phyloP scores from a whole-genome alignment of 2,113 vertebrate genomes.

The Naja naja region DNA sequence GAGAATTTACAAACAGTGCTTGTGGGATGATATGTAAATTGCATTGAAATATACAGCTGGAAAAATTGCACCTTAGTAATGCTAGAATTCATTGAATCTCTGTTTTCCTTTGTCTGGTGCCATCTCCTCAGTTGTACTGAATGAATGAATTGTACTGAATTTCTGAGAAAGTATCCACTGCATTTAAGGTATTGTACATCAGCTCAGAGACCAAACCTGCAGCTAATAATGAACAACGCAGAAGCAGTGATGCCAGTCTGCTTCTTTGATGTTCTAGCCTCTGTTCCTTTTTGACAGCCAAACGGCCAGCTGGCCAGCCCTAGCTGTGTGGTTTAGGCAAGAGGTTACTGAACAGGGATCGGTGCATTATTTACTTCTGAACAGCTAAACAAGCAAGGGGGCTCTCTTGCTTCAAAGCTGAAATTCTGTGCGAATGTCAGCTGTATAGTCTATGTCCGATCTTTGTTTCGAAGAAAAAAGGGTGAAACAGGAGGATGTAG shows the following conservation, averaged over 20 bases:
- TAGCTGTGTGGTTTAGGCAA: background rate
- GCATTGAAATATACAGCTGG: background rate
- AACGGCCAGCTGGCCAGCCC: background rate
- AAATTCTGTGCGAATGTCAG: background rate
- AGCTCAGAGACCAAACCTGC: background rate
- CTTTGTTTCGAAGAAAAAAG: background rate
- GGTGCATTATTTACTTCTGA: background rate
- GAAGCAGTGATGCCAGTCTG: background rate
- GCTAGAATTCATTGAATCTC: background rate
- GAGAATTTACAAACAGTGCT: background rate
- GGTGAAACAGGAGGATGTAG: background rate
- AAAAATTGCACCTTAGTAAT: background rate
- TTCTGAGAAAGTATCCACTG: background rate
- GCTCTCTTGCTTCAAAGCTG: background rate
- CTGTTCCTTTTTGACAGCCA: background rate
- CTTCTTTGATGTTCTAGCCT: background rate
- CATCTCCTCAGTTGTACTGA: background rate
- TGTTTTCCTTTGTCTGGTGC: background rate
- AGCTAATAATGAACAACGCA: background rate
- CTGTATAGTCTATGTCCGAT: background rate
- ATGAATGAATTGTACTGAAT: background rate
- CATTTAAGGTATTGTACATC: background rate
- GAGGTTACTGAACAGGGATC: background rate
- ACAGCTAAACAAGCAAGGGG: background rate
- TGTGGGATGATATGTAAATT: background rate